Percentiles rank a stretch among this genome's conserved stretches.
These are phyloP conservation scores for Odontothrips loti DNA, from an alignment of 2,888 invertebrate species.

Conservation along the genomic window DNA sequence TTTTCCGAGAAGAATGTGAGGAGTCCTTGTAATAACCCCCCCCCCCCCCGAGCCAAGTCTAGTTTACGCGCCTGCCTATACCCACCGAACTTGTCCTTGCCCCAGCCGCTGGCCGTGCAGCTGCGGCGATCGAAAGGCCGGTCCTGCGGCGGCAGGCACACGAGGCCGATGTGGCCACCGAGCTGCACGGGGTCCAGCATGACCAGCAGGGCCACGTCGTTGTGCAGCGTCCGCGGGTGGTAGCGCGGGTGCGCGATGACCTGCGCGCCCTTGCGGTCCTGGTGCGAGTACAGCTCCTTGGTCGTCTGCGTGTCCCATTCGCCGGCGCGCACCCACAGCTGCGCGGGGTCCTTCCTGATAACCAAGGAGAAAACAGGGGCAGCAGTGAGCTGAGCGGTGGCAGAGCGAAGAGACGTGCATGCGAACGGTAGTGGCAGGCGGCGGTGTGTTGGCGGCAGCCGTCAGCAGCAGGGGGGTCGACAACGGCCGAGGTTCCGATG, in stretches of 20 bases:
- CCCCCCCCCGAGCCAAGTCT: too few relatives aligned
- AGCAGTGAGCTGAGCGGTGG: too few relatives aligned
- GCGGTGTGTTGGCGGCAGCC: too few relatives aligned
- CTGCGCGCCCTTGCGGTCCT: conserved; percentile 56
- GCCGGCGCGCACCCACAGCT: conserved; percentile 59
- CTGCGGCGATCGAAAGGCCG: conserved; percentile 49
- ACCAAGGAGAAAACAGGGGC: neutral
- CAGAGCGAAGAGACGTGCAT: too few relatives aligned
- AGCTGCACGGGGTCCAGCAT: conserved; percentile 54
- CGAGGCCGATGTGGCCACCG: conserved; percentile 64
- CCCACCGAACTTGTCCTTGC: conserved; percentile 70
- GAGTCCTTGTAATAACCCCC: too few relatives aligned
- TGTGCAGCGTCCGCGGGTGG: conserved; percentile 56
- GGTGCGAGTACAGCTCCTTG: conserved; percentile 62
- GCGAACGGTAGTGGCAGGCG: too few relatives aligned
- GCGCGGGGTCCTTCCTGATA: conserved; percentile 35
- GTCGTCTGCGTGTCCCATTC: conserved; percentile 81
- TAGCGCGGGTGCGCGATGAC: conserved; percentile 55
- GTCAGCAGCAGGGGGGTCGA: too few relatives aligned
- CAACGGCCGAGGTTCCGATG: too few relatives aligned
- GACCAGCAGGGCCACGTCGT: conserved; percentile 64
- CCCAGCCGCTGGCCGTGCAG: conserved; percentile 77
- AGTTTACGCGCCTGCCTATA: too few relatives aligned
- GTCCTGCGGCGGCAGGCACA: conserved; percentile 62
- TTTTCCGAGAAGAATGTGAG: too few relatives aligned